phyloP scores from a whole-genome alignment of 1,140 invertebrate species.

The Hydropsyche tenuis region DNA sequence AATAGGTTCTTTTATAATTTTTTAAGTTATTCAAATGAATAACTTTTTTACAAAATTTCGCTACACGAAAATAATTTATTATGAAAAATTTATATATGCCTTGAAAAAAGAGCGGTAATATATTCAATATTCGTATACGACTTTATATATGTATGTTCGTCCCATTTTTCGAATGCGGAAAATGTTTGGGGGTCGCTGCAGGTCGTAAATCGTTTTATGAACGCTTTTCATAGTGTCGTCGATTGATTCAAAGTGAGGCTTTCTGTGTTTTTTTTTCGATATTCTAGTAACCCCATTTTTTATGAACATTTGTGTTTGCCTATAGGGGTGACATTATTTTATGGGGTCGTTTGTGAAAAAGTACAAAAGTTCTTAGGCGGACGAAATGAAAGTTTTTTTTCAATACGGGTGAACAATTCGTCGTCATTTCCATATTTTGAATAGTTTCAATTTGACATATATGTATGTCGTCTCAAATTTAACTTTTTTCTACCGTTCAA shows the following conservation, averaged over 20 bases:
- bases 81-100: no score
- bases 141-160: background rate
- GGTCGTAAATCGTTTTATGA: constrained; percentile 28
- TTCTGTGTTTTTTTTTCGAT: background rate
- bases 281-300: background rate
- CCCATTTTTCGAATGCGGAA: background rate
- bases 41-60: no score
- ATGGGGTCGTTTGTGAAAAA: constrained; percentile 10
- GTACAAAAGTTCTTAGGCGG: background rate
- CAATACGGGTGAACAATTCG: background rate
- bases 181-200: constrained; percentile 9
- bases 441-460: no score
- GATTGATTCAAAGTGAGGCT: constrained; percentile 17
- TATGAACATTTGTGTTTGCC: no score
- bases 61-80: no score
- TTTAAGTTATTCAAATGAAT: no score
- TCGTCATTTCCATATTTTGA: no score
- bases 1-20: no score
- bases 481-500: no score
- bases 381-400: constrained; percentile 4
- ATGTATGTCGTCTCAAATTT: no score
- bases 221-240: constrained; percentile 16
- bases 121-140: background rate
- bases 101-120: no score
- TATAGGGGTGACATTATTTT: constrained; percentile 16